Percentiles rank a stretch among this genome's conserved stretches.
These are phyloP conservation scores for Coilia nasus DNA, from an alignment of 2,797 vertebrate species.

Conservation along the genomic window DNA sequence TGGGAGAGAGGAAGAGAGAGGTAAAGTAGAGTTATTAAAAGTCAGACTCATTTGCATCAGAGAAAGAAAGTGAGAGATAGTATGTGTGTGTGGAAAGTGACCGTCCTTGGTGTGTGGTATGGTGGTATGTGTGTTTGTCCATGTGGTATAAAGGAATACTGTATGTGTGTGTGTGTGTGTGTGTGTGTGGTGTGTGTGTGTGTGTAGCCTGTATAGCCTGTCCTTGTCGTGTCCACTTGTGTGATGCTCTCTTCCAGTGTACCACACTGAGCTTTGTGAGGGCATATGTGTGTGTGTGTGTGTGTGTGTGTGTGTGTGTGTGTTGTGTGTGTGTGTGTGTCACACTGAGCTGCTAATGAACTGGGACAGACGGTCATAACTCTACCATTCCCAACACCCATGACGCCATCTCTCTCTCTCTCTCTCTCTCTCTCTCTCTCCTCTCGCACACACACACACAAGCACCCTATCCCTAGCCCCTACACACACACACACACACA, in stretches of 20 bases:
- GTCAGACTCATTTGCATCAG: too few species aligned
- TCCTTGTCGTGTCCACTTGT: background rate
- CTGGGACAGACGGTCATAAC: background rate
- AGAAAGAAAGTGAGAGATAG: too few species aligned
- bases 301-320: background rate
- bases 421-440: background rate
- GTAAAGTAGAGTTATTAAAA: background rate
- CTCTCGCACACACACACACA: too few species aligned
- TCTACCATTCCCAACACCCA: background rate
- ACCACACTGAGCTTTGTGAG: background rate
- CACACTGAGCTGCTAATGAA: conserved; percentile 19
- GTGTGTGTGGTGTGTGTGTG: background rate
- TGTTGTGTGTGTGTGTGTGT: background rate
- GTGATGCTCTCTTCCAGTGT: too few species aligned
- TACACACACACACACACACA: too few species aligned
- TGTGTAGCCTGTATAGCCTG: background rate
- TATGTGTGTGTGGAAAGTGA: too few species aligned
- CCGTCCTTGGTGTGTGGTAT: too few species aligned
- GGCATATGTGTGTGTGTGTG: background rate
- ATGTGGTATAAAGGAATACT: too few species aligned
- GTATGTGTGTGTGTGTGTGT: background rate
- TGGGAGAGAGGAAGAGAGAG: background rate
- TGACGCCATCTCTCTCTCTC: background rate
- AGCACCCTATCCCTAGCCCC: too few species aligned
- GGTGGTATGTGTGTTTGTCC: too few species aligned